Evolutionary conservation across 2,888 invertebrate genomes (phyloP).

Genomic region (Aphodius granarius): DNA sequence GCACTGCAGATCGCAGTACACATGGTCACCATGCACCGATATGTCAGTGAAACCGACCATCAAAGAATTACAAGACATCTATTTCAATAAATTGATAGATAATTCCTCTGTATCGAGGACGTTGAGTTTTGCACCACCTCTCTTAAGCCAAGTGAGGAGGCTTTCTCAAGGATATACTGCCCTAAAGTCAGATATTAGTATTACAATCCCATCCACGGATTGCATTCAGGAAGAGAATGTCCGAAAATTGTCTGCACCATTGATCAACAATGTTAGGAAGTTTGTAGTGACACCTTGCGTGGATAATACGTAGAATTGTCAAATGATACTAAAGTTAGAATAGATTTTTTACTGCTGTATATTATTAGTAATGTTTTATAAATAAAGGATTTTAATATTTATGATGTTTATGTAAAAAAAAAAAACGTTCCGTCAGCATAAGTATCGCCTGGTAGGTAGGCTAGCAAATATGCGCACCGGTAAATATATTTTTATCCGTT

Average conservation of each 20-base stretch:
- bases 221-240: conserved; percentile 22
- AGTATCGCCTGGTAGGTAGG: no score
- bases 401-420: not conserved
- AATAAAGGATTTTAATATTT: not conserved
- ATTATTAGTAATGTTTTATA: not conserved
- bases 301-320: not conserved
- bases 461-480: no score
- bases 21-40: conserved; percentile 43
- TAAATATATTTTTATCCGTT: no score
- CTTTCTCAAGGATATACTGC: not conserved
- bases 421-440: no score
- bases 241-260: conserved; percentile 17
- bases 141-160: not conserved
- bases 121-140: conserved; percentile 3
- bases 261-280: conserved; percentile 26
- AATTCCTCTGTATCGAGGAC: conserved; percentile 23
- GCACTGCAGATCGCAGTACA: conserved; percentile 36
- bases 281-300: conserved; percentile 41
- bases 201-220: not conserved
- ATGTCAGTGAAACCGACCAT: conserved; percentile 33
- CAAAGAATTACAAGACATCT: conserved; percentile 35
- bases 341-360: not conserved
- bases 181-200: not conserved
- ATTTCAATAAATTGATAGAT: conserved; percentile 30
- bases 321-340: not conserved